These are phyloP conservation scores for Regulus satrapa DNA, from an alignment of 2,113 vertebrate genomes.

Conservation along the genomic window DNA sequence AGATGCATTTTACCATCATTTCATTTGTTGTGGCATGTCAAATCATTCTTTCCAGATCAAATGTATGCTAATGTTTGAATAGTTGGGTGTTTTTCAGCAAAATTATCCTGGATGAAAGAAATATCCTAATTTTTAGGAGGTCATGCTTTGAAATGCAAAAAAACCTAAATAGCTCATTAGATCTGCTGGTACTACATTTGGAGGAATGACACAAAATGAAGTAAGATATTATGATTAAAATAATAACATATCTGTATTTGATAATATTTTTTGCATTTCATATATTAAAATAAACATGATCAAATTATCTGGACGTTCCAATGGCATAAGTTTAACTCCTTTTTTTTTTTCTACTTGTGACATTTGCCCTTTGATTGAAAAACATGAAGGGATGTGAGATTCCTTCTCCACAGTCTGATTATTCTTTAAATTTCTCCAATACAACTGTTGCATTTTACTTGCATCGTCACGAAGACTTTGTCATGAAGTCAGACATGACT, in stretches of 20 bases:
- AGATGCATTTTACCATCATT: background rate
- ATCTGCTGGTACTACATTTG: background rate
- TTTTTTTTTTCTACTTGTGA: background rate
- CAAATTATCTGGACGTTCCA: background rate
- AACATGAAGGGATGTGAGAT: background rate
- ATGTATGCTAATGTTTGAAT: constrained; percentile 30
- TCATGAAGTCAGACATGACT: background rate
- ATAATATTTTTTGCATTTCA: background rate
- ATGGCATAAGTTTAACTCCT: background rate
- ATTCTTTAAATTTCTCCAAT: background rate
- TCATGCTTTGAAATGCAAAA: constrained; percentile 53
- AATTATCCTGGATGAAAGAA: constrained; percentile 5
- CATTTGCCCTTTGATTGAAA: background rate
- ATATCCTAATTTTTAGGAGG: constrained; percentile 11
- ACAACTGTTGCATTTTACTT: background rate
- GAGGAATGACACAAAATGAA: background rate
- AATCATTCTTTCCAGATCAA: background rate
- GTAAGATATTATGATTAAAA: constrained; percentile 2
- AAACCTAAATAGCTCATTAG: constrained; percentile 6
- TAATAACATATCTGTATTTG: constrained; percentile 15
- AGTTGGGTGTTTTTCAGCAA: background rate
- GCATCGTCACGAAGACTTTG: background rate
- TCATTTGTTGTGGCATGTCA: background rate
- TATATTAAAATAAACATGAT: background rate
- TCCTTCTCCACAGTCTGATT: background rate